Conservation (phyloP, 2,113 vertebrate genomes). For the Pelusios castaneus region DNA sequence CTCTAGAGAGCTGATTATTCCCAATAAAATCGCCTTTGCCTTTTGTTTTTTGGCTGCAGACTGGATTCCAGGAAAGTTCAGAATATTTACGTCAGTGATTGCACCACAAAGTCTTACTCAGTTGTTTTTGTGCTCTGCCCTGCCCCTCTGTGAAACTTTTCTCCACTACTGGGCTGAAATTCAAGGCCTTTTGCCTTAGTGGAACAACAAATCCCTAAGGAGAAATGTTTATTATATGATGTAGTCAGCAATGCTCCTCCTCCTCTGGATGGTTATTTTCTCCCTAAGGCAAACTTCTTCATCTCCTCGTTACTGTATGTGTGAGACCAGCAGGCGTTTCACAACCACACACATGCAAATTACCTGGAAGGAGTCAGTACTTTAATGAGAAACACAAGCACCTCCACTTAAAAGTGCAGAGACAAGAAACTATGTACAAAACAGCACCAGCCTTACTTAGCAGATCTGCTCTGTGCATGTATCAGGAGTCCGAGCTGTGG, state of each 20-base stretch:
- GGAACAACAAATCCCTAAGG: neutral
- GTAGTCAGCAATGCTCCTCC: neutral
- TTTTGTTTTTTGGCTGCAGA: neutral
- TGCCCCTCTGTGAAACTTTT: neutral
- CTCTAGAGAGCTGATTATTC: neutral
- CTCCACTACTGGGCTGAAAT: rapidly evolving
- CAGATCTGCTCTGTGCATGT: rapidly evolving
- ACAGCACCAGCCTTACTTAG: rapidly evolving
- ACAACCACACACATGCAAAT: neutral
- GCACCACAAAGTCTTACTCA: neutral
- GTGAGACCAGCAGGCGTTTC: neutral
- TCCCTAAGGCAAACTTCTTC: neutral
- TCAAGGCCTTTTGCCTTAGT: neutral
- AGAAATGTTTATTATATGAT: neutral
- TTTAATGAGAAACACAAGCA: neutral
- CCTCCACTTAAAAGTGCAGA: neutral
- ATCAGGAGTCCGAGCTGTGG: rapidly evolving
- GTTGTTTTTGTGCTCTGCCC: neutral
- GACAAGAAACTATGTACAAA: neutral
- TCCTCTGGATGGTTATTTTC: neutral
- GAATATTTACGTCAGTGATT: neutral
- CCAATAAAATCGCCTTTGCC: rapidly evolving
- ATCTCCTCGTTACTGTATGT: rapidly evolving
- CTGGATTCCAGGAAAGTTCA: neutral
- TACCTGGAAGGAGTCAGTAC: neutral